Evolutionary conservation across 2,797 vertebrate genomes (phyloP), one percentile per base, ranked within the genome.

Genomic region (Arnoldichthys spilopterus): DNA sequence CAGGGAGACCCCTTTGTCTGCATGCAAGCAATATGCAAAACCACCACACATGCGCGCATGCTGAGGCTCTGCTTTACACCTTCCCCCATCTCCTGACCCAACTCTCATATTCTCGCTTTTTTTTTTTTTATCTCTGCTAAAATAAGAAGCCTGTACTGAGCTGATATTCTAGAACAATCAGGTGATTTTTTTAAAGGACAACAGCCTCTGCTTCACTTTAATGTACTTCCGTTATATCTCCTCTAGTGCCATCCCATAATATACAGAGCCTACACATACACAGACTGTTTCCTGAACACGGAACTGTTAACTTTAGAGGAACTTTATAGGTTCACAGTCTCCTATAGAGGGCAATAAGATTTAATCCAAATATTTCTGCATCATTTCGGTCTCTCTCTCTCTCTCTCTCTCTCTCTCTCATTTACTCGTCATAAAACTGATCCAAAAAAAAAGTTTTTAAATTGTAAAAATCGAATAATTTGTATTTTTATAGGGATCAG

Each of bases 1-100:
- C 84, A 70, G 81, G 82, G 83, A 85, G 81, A 86, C 79, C 82
- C 71, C 62, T 89, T 82, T 86, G 83, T 85, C 80, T 87, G 77
- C 83, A 15, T 79, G 80, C 83, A 82, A 62, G 84, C 47, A 83
- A 72, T 85, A 82, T 78, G 67, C 80, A 82, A 71, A 78, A 80
- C 77, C 61, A 62, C 63, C 53, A 49, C 68, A 67, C 51, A 66
- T 64, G 67, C 30, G 8, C 6, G 30, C 5, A 2, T 20, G 58
- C 62, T 43, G 28, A 72, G 81, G 54, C 63, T 74, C 58, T 49
- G 61, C 58, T 74, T 73, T 53, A 64, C 58, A 76, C 62, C 79
- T 72, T 82, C 79, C 82, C 79, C 79, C 74, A 71, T 82, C 76
- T 82, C 61, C 74, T 77, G 64, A 82, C 74, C 82, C 76, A 59